Percentiles rank a stretch among this genome's conserved stretches.
Conservation (phyloP, 2,888 invertebrate genomes). For the Rugalucina vietnamica region DNA sequence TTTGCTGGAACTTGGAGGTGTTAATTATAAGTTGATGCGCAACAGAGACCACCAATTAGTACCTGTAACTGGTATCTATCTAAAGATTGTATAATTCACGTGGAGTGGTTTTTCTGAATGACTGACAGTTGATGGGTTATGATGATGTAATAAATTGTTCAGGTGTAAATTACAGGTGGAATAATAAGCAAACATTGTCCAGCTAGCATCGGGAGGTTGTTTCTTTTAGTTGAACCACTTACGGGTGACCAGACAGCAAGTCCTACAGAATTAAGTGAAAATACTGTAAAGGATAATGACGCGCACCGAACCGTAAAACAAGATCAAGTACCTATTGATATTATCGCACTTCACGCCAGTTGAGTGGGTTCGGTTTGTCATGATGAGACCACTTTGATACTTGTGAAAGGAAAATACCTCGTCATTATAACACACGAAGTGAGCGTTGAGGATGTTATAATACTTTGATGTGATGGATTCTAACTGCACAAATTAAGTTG, state of each 20-base stretch:
- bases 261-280: neutral
- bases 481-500: neutral
- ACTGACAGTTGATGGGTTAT: conserved; percentile 45
- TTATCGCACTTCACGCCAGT: neutral
- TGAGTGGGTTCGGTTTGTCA: neutral
- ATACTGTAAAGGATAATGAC: conserved; percentile 12
- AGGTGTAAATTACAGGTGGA: conserved; percentile 45
- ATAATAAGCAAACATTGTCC: conserved; percentile 27
- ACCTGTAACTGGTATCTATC: conserved; percentile 12
- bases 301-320: conserved; percentile 29
- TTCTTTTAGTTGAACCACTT: neutral
- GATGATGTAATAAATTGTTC: conserved; percentile 31
- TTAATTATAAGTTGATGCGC: conserved; percentile 51
- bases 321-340: conserved; percentile 19
- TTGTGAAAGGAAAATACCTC: neutral
- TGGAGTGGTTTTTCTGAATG: conserved; percentile 27
- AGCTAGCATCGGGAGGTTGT: conserved; percentile 2
- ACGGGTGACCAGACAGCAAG: neutral
- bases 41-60: conserved; percentile 44
- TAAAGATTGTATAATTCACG: conserved; percentile 37
- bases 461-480: too few relatives aligned
- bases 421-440: neutral
- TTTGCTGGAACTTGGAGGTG: conserved; percentile 35
- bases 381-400: neutral
- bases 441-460: neutral